Evolutionary conservation across 2,888 invertebrate genomes (phyloP), one percentile per base, ranked within the genome.

Genomic region (Epirrhoe alternata): DNA sequence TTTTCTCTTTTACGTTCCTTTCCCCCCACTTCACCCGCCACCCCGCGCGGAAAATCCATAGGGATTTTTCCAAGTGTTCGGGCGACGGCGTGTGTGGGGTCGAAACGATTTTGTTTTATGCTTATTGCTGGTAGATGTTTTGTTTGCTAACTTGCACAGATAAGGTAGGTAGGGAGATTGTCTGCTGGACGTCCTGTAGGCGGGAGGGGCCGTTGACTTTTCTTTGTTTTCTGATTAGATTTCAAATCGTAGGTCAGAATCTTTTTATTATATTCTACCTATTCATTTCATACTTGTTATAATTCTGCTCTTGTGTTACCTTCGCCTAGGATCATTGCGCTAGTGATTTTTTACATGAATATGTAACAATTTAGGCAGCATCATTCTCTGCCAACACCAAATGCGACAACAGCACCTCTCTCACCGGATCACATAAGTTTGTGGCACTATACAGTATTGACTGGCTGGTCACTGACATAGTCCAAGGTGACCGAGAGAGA

Each of bases 1-100:
- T 94, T 94, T 94, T 94, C 94, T 94, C 94, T 94, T 94, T 93
- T 93, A 93, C 92, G 92, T 92, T 92, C 91, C 89, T 92, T 90
- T 88, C 86, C 88, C 88, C 86, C 83, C 80, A 71, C 74, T 74
- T 58, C 77, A 76, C 74, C 78, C 66, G 74, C 72, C 78, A 73
- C 84, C 83, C 86, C 86, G 83, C 85, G 83, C 85, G 89, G 92
- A 92, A 93, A 92, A 92, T 92, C 92, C 92, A 90, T 92, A 92
- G 91, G 93, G 92, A 92, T 92, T 93, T 92, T 92, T 92, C 92
- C 92, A 91, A 92, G 92, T 91, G 92, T 89, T 90, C 90, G 85
- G 85, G 86, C 90, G 90, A 88, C 89, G 61, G 86, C 89, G 89
- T 90, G 89, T 92, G 90, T 92, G 92, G 91, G 92, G 91, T 89